These are phyloP conservation scores for Nerophis ophidion DNA, from an alignment of 2,113 vertebrate genomes.

Conservation along the genomic window DNA sequence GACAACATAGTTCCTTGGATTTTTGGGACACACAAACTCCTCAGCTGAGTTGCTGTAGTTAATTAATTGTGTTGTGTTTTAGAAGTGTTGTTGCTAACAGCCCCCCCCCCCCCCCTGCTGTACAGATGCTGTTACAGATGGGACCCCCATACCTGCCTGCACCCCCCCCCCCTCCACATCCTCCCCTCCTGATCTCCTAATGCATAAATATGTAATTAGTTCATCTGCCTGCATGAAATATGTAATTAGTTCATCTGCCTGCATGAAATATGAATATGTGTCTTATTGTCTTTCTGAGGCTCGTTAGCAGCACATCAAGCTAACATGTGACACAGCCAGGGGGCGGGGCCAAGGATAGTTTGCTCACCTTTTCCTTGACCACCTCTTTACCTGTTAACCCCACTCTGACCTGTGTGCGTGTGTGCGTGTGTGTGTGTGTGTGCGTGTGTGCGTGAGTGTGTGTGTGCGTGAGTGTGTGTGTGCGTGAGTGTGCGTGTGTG, in stretches of 20 bases:
- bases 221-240: slow-evolving; percentile 99
- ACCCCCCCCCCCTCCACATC: slow-evolving; percentile 62
- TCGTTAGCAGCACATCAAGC: slow-evolving; percentile 69
- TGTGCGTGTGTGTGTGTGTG: too few species aligned
- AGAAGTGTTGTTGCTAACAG: slow-evolving; percentile 12
- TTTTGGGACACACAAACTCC: too few species aligned
- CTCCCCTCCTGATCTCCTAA: slow-evolving; percentile 73
- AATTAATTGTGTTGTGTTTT: too few species aligned
- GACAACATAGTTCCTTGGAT: too few species aligned
- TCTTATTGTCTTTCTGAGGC: slow-evolving; percentile 75
- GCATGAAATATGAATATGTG: slow-evolving; percentile 98
- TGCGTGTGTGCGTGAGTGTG: too few species aligned
- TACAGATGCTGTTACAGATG: slow-evolving; percentile 96
- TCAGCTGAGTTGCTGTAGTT: too few species aligned
- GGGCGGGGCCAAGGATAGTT: not conserved
- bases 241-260: slow-evolving; percentile 99
- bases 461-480: slow-evolving; percentile 5
- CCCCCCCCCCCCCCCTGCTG: slow-evolving; percentile 67
- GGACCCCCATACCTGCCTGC: slow-evolving; percentile 92
- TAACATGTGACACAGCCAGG: slow-evolving; percentile 18
- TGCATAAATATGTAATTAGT: slow-evolving; percentile 99
- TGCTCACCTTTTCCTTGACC: not conserved
- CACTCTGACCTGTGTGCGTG: not conserved
- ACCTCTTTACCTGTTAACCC: not conserved
- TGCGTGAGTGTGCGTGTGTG: not conserved